A percentile compares a stretch with the other conserved stretches of the same genome.
phyloP scores from a whole-genome alignment of 2,888 invertebrate species.

The Pycnomerus fuliginosus region DNA sequence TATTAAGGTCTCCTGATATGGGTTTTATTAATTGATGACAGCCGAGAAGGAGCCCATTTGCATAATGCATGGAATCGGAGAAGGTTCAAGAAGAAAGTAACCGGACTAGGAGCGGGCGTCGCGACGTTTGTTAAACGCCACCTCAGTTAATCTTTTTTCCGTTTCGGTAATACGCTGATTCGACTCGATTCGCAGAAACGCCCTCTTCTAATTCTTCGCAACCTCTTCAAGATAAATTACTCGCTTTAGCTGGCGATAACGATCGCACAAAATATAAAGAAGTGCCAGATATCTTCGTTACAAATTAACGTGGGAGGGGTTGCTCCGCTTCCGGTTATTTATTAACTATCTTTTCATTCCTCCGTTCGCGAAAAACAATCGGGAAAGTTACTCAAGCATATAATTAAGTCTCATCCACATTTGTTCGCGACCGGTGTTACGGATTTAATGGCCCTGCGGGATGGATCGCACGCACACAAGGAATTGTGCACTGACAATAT shows the following conservation, averaged over 20 bases:
- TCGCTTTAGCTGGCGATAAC: slow-evolving; percentile 48
- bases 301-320: slow-evolving; percentile 45
- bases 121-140: too few relatives aligned
- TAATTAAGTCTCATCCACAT: slow-evolving; percentile 23
- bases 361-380: slow-evolving; percentile 21
- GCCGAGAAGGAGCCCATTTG: slow-evolving; percentile 47
- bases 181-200: slow-evolving; percentile 39
- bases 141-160: slow-evolving; percentile 40
- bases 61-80: slow-evolving; percentile 52
- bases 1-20: slow-evolving; percentile 55
- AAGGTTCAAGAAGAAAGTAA: neutral
- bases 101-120: slow-evolving; percentile 1
- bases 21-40: slow-evolving; percentile 57
- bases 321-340: slow-evolving; percentile 26
- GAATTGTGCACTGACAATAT: slow-evolving; percentile 28
- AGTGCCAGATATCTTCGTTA: slow-evolving; percentile 46
- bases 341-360: slow-evolving; percentile 26
- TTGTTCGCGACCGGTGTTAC: slow-evolving; percentile 7
- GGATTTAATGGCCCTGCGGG: slow-evolving; percentile 25
- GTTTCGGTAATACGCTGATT: slow-evolving; percentile 47
- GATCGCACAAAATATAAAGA: slow-evolving; percentile 48
- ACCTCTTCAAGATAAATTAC: slow-evolving; percentile 50
- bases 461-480: slow-evolving; percentile 16
- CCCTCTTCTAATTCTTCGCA: slow-evolving; percentile 43
- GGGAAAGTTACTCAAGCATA: slow-evolving; percentile 21